These are phyloP conservation scores for Epinotia demarniana DNA, from an alignment of 2,888 invertebrate species.

Conservation along the genomic window DNA sequence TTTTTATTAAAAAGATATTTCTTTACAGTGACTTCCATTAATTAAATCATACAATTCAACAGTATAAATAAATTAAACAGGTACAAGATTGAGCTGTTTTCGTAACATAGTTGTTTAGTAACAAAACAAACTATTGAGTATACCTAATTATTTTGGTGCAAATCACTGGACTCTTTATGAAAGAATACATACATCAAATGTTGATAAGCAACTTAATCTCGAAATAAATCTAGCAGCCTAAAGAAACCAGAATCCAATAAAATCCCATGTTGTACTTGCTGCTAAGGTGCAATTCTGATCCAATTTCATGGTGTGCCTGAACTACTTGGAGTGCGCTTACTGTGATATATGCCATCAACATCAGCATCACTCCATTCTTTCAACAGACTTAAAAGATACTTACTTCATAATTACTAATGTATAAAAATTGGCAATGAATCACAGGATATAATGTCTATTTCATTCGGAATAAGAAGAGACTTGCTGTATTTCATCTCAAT, in stretches of 20 bases:
- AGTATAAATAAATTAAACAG: constrained; percentile 53
- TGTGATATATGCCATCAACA: neutral
- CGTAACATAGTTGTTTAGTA: constrained; percentile 3
- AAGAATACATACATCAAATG: neutral
- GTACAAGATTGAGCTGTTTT: constrained; percentile 55
- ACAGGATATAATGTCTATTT: neutral
- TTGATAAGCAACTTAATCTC: neutral
- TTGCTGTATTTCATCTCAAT: neutral
- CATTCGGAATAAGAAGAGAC: neutral
- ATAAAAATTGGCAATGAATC: neutral
- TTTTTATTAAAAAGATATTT: constrained; percentile 2
- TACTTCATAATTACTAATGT: neutral
- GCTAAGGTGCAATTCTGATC: neutral
- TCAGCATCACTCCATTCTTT: neutral
- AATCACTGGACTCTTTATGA: neutral
- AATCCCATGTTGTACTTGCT: neutral
- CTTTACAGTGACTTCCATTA: constrained; percentile 20
- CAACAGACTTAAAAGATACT: neutral
- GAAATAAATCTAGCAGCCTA: neutral
- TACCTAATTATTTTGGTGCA: constrained; percentile 9
- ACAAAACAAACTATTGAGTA: constrained; percentile 13
- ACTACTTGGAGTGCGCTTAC: neutral
- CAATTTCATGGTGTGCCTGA: neutral
- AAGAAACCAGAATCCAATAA: neutral
- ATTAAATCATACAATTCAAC: constrained; percentile 46